Conservation (phyloP, 2,888 invertebrate species). For the Epinotia ramella region DNA sequence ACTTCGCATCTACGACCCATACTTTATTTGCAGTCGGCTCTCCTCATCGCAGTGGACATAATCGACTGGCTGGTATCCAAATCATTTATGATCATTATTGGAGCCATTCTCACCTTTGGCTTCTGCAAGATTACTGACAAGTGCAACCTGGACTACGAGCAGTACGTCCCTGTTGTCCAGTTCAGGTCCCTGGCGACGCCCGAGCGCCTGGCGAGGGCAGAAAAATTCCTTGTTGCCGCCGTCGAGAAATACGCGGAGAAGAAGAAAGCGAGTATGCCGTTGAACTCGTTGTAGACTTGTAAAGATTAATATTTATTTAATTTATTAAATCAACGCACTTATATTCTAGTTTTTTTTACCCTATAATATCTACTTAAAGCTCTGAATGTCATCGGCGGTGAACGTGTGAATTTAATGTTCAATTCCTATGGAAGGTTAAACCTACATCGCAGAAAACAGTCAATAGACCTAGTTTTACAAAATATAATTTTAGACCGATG, state of each 20-base stretch:
- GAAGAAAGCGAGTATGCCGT: constrained; percentile 42
- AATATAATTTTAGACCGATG: no score
- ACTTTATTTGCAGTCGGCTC: constrained; percentile 51
- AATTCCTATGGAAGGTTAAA: no score
- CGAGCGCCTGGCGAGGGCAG: constrained; percentile 80
- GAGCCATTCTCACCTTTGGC: constrained; percentile 54
- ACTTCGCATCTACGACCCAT: background rate
- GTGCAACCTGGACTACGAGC: constrained; percentile 54
- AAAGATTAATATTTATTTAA: constrained; percentile 21
- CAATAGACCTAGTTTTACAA: no score
- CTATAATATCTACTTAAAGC: background rate
- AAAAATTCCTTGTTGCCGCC: constrained; percentile 79
- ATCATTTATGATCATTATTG: constrained; percentile 53
- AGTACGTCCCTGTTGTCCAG: constrained; percentile 55
- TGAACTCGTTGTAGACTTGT: constrained; percentile 13
- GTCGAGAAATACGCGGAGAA: constrained; percentile 77
- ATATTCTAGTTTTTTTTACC: background rate
- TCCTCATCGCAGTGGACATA: constrained; percentile 52
- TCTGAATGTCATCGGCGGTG: no score
- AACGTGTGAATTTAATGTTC: no score
- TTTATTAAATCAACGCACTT: constrained; percentile 25
- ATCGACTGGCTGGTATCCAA: constrained; percentile 61
- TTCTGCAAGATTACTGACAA: constrained; percentile 60
- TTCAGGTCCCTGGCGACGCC: constrained; percentile 79
- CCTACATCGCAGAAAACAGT: no score